Conservation (phyloP, 2,888 invertebrate species). For the Amitus sp. region DNA sequence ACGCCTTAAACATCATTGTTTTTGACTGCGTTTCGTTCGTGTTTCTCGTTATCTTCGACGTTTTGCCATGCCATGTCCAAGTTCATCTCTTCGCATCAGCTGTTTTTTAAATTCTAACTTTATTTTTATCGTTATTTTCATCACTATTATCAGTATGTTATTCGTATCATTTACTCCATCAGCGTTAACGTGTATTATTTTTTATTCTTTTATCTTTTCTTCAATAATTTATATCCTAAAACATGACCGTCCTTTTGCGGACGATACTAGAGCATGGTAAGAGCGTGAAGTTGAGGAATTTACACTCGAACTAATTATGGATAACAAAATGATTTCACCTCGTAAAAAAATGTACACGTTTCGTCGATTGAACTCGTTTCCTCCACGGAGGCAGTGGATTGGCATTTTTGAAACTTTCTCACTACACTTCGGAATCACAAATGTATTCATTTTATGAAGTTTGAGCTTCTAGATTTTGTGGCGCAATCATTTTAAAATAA, state of each 20-base stretch:
- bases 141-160: slow-evolving; percentile 27
- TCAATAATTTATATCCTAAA: slow-evolving; percentile 31
- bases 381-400: slow-evolving; percentile 32
- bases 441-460: background rate
- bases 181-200: slow-evolving; percentile 33
- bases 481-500: slow-evolving; percentile 5
- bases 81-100: slow-evolving; percentile 7
- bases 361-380: slow-evolving; percentile 8
- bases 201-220: slow-evolving; percentile 20
- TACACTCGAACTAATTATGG: slow-evolving; percentile 30
- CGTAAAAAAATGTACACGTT: slow-evolving; percentile 21
- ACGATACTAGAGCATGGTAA: slow-evolving; percentile 29
- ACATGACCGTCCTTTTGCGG: slow-evolving; percentile 30
- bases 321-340: slow-evolving; percentile 32
- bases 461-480: slow-evolving; percentile 8
- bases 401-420: slow-evolving; percentile 24
- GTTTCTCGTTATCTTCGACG: slow-evolving; percentile 14
- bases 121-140: slow-evolving; percentile 19
- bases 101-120: slow-evolving; percentile 5
- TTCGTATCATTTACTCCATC: slow-evolving; percentile 36
- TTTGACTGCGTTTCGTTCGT: slow-evolving; percentile 10
- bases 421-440: slow-evolving; percentile 24
- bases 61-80: slow-evolving; percentile 13
- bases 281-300: slow-evolving; percentile 37
- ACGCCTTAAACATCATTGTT: slow-evolving; percentile 29